A percentile compares a stretch with the other conserved stretches of the same genome.
Conservation (phyloP, 2,888 invertebrate species). For the Lasioglossum villosulum region DNA sequence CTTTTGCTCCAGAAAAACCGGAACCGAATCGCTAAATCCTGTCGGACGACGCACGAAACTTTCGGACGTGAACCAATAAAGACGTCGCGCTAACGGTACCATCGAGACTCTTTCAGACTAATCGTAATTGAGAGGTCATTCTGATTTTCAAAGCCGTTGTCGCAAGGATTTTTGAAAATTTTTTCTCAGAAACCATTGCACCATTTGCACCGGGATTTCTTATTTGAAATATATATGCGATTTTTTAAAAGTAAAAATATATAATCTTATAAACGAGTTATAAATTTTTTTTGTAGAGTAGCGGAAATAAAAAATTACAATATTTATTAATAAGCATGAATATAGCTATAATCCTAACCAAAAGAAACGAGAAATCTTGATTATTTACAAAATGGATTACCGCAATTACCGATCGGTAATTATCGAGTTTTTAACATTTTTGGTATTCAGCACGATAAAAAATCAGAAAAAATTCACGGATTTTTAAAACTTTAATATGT, state of each 20-base stretch:
- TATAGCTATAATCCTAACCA: no score
- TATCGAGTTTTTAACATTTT: no score
- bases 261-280: neutral
- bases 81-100: slow-evolving; percentile 22
- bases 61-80: slow-evolving; percentile 10
- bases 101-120: neutral
- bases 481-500: no score
- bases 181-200: neutral
- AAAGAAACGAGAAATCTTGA: no score
- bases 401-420: no score
- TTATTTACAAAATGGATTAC: no score
- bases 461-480: no score
- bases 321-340: no score
- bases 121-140: neutral
- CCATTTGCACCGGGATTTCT: neutral
- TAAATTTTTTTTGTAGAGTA: no score
- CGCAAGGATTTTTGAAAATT: neutral
- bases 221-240: neutral
- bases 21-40: slow-evolving; percentile 16
- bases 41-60: slow-evolving; percentile 8
- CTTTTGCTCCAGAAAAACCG: slow-evolving; percentile 19
- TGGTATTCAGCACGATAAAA: no score
- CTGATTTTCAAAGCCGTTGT: neutral
- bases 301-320: no score
- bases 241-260: neutral